Evolutionary conservation across 2,113 vertebrate species (phyloP).

Genomic region (Athene noctua): DNA sequence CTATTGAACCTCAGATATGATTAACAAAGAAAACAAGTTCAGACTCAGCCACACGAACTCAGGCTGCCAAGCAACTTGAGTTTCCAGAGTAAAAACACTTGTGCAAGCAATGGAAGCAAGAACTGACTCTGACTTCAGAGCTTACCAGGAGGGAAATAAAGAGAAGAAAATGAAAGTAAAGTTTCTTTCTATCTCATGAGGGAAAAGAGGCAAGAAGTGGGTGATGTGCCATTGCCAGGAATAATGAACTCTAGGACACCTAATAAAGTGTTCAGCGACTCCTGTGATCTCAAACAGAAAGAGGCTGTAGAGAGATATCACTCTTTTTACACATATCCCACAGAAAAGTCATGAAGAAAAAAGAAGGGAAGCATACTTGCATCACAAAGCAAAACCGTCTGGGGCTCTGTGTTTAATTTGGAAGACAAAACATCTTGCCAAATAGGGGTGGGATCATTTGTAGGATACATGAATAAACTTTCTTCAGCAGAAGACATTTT

Average conservation of each 20-base stretch:
- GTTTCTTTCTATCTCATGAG: neutral
- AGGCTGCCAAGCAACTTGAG: neutral
- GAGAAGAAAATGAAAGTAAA: neutral
- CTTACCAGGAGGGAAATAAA: neutral
- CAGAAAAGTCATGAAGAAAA: neutral
- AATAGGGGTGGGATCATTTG: neutral
- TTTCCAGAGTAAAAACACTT: conserved; percentile 10
- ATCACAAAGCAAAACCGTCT: neutral
- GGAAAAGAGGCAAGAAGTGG: neutral
- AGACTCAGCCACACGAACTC: neutral
- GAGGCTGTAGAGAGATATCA: neutral
- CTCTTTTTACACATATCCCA: neutral
- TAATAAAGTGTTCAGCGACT: neutral
- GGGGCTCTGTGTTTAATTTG: neutral
- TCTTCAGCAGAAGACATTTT: neutral
- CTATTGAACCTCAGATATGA: neutral
- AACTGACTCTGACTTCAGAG: neutral
- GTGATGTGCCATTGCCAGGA: neutral
- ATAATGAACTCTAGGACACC: neutral
- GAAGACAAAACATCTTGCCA: neutral
- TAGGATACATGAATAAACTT: neutral
- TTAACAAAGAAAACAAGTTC: neutral
- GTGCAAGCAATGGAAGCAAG: conserved; percentile 13
- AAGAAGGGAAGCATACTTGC: neutral
- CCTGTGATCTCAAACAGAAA: neutral